Percentiles rank a stretch among this genome's conserved stretches.
These are phyloP conservation scores for Luehdorfia chinensis DNA, from an alignment of 1,140 invertebrate species.

Conservation along the genomic window DNA sequence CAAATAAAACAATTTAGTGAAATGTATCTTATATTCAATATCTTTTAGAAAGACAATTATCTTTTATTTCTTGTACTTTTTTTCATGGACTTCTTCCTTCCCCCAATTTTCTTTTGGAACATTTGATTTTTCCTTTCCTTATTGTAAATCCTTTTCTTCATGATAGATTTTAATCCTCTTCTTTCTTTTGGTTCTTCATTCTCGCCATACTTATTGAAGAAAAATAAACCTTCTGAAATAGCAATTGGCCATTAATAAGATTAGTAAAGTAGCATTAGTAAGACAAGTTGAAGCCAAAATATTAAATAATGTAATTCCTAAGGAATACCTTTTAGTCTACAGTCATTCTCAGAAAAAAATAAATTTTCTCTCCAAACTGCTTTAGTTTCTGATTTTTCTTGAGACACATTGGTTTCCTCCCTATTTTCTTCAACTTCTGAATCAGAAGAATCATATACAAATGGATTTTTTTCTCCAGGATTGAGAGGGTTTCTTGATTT, in stretches of 20 bases:
- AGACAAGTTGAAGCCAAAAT: too few species aligned
- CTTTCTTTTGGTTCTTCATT: constrained; percentile 69
- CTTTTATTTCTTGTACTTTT: constrained; percentile 52
- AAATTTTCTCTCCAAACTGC: constrained; percentile 76
- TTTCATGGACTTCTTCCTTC: constrained; percentile 57
- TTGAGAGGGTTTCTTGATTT: constrained; percentile 65
- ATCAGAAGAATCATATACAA: constrained; percentile 81
- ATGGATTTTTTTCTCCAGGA: constrained; percentile 74
- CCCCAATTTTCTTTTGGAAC: constrained; percentile 73
- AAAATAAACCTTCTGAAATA: constrained; percentile 76
- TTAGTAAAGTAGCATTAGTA: not conserved
- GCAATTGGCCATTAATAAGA: not conserved
- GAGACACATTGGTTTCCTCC: constrained; percentile 24
- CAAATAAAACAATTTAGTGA: not conserved
- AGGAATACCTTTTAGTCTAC: constrained; percentile 76
- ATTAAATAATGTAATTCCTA: too few species aligned
- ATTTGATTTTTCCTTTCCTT: constrained; percentile 77
- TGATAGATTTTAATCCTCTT: constrained; percentile 78
- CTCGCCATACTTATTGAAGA: constrained; percentile 69
- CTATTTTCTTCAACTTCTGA: constrained; percentile 71
- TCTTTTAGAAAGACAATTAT: constrained; percentile 3
- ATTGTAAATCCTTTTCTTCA: constrained; percentile 79
- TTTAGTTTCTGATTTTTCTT: constrained; percentile 36
- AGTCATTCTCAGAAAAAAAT: constrained; percentile 77
- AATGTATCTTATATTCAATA: constrained; percentile 5